phyloP scores from a whole-genome alignment of 2,113 vertebrate genomes.

The Syrrhaptes paradoxus region DNA sequence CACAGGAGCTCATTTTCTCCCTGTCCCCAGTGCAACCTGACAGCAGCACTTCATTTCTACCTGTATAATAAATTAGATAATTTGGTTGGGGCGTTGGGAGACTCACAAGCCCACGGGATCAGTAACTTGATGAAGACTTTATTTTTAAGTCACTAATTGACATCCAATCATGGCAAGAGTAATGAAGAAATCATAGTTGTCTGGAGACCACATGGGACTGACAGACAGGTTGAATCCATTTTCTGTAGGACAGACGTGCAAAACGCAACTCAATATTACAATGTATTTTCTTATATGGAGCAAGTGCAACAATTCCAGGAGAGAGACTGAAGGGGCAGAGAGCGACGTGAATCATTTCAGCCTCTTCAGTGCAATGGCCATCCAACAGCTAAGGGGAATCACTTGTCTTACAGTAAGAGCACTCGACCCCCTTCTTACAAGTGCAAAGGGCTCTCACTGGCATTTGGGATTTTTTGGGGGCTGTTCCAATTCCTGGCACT shows the following conservation, averaged over 20 bases:
- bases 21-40: neutral
- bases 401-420: neutral
- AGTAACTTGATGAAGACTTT: constrained; percentile 24
- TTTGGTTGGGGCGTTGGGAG: neutral
- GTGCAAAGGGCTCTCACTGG: neutral
- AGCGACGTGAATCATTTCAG: neutral
- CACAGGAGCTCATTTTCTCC: neutral
- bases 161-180: neutral
- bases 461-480: neutral
- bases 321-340: neutral
- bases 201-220: neutral
- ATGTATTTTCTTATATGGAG: rapidly evolving
- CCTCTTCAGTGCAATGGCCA: rapidly evolving
- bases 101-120: neutral
- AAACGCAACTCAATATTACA: neutral
- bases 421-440: neutral
- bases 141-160: constrained; percentile 24
- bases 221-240: neutral
- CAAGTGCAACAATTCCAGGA: neutral
- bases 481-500: neutral
- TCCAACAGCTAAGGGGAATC: neutral
- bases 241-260: neutral
- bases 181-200: constrained; percentile 34
- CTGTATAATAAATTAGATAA: neutral
- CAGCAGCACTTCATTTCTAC: neutral